These are phyloP conservation scores for Zosterops hypoxanthus DNA, from an alignment of 2,113 vertebrate species.

Conservation along the genomic window DNA sequence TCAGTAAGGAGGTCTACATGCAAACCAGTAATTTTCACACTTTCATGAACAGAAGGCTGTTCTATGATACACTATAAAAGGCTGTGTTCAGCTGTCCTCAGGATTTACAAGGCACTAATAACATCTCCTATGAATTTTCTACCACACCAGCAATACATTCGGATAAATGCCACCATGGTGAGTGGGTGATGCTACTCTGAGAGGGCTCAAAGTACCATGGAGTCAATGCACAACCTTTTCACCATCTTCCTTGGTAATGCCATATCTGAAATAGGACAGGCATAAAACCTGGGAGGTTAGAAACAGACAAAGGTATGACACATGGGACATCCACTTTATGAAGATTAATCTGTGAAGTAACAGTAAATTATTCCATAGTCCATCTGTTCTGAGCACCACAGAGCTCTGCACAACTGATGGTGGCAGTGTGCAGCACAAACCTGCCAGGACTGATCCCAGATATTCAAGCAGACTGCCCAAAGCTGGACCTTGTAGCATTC, in stretches of 20 bases:
- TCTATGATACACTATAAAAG: constrained; percentile 22
- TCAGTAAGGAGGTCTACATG: constrained; percentile 18
- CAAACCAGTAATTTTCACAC: constrained; percentile 35
- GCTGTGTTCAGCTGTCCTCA: not conserved
- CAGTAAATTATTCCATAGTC: not conserved
- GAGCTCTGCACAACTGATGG: rapidly evolving
- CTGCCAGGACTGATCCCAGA: not conserved
- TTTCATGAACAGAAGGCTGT: constrained; percentile 24
- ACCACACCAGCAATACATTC: constrained; percentile 8
- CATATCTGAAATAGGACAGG: not conserved
- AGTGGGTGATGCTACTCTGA: not conserved
- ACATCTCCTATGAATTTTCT: not conserved
- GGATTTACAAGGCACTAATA: constrained; percentile 9
- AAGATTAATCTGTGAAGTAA: not conserved
- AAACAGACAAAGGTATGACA: not conserved
- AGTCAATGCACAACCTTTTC: not conserved
- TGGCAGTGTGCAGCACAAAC: not conserved
- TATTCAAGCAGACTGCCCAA: not conserved
- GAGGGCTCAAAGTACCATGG: not conserved
- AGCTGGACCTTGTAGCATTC: not conserved
- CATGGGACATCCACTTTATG: not conserved
- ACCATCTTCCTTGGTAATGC: not conserved
- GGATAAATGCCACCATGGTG: constrained; percentile 31
- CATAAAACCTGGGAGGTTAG: not conserved
- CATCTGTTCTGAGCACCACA: not conserved